Base-by-base conservation (phyloP, 2,888 invertebrate species). In the Calameuta pallipes region DNA sequence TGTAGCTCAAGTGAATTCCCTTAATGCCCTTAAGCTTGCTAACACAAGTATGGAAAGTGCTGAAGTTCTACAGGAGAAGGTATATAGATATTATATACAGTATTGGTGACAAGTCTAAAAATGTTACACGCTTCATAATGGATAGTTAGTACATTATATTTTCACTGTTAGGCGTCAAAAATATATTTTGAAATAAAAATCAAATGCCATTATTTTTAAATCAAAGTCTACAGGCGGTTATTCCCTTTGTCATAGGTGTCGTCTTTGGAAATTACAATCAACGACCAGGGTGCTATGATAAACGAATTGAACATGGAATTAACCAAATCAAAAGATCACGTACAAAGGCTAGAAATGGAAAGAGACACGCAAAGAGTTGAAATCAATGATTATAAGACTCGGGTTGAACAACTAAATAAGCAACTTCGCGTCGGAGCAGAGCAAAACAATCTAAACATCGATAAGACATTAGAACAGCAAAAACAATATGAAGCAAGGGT, bases 1-100 rank as follows among this genome's bases (percentile, higher is more conserved):
- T 73, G 93, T 94, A 86, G 86, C 89, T 71, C 94, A 95, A 86
- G 82, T 91, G 11, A 94, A 94, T 81, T 93, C 94, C 56, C 93
- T 94, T 82, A 93, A 95, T 30, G 92, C 93, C 0, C 92, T 92
- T 13, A 94, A 96, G 89, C 92, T 95, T 23, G 93, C 93, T 23
- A 90, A 92, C 69, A 86, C 95, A 31, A 56, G 56, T 56, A 56
- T 56, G 23, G 92, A 92, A 15, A 83, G 77, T 77, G 82, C 75
- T 69, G 78, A 81, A 73, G 78, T 79, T 33, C 77, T 85, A 56
- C 85, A 86, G 37, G 86, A 88, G 78, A 86, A 89, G 80, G 89
- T 88, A 79, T 81, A 41, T 23, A 35, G 11, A 73, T 41, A 15
- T 41, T 41, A 41, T 41, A 41, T 41, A 15, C 15, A 41, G 41